Conservation (phyloP, 2,888 invertebrate genomes). For the Flexamia atlantica region DNA sequence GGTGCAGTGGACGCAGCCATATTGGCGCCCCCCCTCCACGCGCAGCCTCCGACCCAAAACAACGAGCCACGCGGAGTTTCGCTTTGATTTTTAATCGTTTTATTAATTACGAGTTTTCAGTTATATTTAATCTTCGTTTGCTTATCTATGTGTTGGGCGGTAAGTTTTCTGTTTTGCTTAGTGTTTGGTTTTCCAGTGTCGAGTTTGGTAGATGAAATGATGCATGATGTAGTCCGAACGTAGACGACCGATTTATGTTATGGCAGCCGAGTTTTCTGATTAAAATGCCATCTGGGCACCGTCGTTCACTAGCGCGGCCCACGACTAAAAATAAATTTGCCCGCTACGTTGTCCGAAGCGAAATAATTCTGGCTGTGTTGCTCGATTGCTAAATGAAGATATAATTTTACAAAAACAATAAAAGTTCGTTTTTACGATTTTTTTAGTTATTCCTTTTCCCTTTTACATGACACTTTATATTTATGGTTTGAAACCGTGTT, state of each 20-base stretch:
- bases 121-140: slow-evolving; percentile 41
- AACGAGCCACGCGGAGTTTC: slow-evolving; percentile 56
- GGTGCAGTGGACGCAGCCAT: slow-evolving; percentile 57
- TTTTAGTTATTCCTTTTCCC: slow-evolving; percentile 7
- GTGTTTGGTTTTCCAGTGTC: slow-evolving; percentile 50
- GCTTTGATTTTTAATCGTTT: slow-evolving; percentile 50
- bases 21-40: slow-evolving; percentile 49
- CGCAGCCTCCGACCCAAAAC: slow-evolving; percentile 49
- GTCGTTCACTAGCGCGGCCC: slow-evolving; percentile 32
- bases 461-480: not conserved
- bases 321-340: slow-evolving; percentile 52
- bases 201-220: slow-evolving; percentile 44
- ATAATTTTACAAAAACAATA: slow-evolving; percentile 24
- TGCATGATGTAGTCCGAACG: slow-evolving; percentile 47
- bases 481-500: no score
- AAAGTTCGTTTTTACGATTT: slow-evolving; percentile 3
- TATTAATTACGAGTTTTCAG: slow-evolving; percentile 61
- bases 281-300: slow-evolving; percentile 56
- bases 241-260: slow-evolving; percentile 28
- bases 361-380: slow-evolving; percentile 11
- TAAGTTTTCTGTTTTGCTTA: slow-evolving; percentile 62
- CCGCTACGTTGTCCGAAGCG: slow-evolving; percentile 26
- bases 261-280: slow-evolving; percentile 46
- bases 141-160: slow-evolving; percentile 39
- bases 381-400: slow-evolving; percentile 24